Percentiles rank a stretch among this genome's conserved stretches.
Conservation (phyloP, 2,113 vertebrate genomes). For the Clarias gariepinus region DNA sequence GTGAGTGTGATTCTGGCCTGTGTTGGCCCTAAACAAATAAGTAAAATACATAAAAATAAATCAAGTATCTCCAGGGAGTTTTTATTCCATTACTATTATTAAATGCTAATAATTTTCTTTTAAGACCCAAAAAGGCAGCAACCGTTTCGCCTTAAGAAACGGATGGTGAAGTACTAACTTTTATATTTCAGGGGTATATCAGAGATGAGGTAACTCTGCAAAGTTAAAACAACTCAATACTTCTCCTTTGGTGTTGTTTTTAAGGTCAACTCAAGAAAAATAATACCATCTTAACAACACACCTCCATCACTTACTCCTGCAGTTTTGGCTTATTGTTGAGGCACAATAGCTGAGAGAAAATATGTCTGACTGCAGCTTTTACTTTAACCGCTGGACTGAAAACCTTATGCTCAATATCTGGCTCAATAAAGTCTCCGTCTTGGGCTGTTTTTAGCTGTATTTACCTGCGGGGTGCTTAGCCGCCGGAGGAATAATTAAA, state of each 20-base stretch:
- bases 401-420: slow-evolving; percentile 37
- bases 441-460: slow-evolving; percentile 30
- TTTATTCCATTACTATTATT: background rate
- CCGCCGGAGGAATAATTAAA: background rate
- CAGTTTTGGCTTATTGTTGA: slow-evolving; percentile 20
- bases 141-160: background rate
- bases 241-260: background rate
- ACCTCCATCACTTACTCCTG: slow-evolving; percentile 10
- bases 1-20: background rate
- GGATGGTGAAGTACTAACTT: background rate
- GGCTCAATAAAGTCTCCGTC: slow-evolving; percentile 26
- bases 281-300: background rate
- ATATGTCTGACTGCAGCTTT: slow-evolving; percentile 17
- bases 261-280: slow-evolving; percentile 18
- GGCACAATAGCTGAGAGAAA: slow-evolving; percentile 32
- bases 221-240: background rate
- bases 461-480: slow-evolving; percentile 21
- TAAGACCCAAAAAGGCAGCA: background rate
- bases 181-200: background rate
- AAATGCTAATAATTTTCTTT: background rate
- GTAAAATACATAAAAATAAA: too few relatives aligned
- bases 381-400: background rate
- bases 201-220: background rate
- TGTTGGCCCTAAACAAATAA: background rate
- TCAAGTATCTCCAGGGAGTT: background rate